A percentile compares a stretch with the other conserved stretches of the same genome.
phyloP scores from a whole-genome alignment of 1,140 invertebrate genomes.

The Venustaconcha ellipsiformis region DNA sequence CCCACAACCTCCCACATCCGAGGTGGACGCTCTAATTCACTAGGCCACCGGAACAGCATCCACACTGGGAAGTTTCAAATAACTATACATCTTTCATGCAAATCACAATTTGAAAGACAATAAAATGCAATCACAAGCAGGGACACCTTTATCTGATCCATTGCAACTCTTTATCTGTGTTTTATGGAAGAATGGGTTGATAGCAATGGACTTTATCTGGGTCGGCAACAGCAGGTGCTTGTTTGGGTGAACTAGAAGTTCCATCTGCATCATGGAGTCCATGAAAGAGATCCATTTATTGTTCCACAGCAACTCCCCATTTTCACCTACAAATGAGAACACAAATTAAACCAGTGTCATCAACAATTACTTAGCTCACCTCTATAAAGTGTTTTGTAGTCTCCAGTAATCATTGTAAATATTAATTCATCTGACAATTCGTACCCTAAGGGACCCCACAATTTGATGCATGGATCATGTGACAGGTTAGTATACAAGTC shows the following conservation, averaged over 20 bases:
- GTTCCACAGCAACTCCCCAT: slow-evolving; percentile 76
- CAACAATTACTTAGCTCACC: no score
- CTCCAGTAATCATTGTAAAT: no score
- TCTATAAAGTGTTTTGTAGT: no score
- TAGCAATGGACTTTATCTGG: slow-evolving; percentile 81
- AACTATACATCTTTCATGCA: no score
- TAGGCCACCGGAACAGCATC: no score
- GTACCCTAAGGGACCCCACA: no score
- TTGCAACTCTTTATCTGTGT: background rate
- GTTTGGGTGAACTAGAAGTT: slow-evolving; percentile 79
- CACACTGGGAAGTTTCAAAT: no score
- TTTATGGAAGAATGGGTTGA: slow-evolving; percentile 76
- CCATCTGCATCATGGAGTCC: slow-evolving; percentile 94
- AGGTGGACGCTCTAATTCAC: no score
- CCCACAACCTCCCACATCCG: no score
- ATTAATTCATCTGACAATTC: background rate
- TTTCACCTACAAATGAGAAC: slow-evolving; percentile 26
- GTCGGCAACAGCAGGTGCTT: slow-evolving; percentile 88
- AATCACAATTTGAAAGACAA: no score
- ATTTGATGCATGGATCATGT: background rate
- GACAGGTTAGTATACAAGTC: background rate
- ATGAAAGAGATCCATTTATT: slow-evolving; percentile 92
- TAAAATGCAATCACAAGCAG: slow-evolving; percentile 6
- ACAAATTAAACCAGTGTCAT: background rate
- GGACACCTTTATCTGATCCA: background rate